Percentiles rank a stretch among this genome's conserved stretches.
phyloP scores from a whole-genome alignment of 2,113 vertebrate genomes.

The Felis catus region F.catus_Fca126_mat1.0 CM031420.1:151758501-151759000 shows the following conservation, averaged over 20 bases:
- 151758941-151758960: too few relatives aligned
- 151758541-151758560: background rate
- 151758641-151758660: background rate
- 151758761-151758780: background rate
- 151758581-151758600: background rate
- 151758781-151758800: background rate
- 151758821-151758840: too few relatives aligned
- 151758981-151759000: too few relatives aligned
- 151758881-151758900: too few relatives aligned
- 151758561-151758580: too few relatives aligned
- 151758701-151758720: background rate
- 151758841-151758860: background rate
- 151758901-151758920: too few relatives aligned
- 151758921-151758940: too few relatives aligned
- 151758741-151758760: background rate
- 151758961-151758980: too few relatives aligned
- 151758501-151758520: background rate
- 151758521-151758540: background rate
- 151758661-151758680: background rate
- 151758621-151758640: background rate
- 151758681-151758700: too few relatives aligned
- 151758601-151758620: background rate
- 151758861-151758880: too few relatives aligned
- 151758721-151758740: background rate
- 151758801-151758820: background rate